A percentile compares a stretch with the other conserved stretches of the same genome.
phyloP scores from a whole-genome alignment of 2,797 vertebrate species.

The Cuniculus paca region DNA sequence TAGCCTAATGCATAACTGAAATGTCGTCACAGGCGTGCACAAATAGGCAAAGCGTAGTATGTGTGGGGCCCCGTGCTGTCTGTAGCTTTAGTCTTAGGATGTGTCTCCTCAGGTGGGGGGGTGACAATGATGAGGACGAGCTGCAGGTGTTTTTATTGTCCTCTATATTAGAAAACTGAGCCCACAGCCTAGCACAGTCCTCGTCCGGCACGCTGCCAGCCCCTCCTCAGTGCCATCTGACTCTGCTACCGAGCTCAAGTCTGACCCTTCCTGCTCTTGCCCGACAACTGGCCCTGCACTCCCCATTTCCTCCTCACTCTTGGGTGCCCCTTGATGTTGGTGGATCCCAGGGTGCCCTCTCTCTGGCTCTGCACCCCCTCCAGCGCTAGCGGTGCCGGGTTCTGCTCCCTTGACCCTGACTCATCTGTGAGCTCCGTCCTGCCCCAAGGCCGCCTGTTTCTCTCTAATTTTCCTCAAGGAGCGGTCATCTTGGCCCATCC shows the following conservation, averaged over 20 bases:
- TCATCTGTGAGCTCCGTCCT: background rate
- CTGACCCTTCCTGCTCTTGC: background rate
- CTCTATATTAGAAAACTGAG: background rate
- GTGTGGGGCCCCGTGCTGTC: background rate
- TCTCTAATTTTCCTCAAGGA: background rate
- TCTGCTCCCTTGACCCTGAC: background rate
- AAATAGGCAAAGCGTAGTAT: background rate
- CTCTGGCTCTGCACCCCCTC: background rate
- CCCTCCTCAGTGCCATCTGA: background rate
- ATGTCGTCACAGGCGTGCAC: background rate
- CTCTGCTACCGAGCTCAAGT: background rate
- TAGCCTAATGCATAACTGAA: background rate
- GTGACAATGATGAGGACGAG: background rate
- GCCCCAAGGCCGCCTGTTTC: background rate
- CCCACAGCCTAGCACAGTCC: background rate
- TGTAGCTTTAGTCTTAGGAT: background rate
- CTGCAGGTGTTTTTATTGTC: background rate
- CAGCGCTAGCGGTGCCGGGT: rapidly evolving
- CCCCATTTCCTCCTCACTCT: background rate
- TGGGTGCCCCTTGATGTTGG: rapidly evolving
- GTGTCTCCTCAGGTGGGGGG: background rate
- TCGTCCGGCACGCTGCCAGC: no score
- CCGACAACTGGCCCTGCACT: rapidly evolving
- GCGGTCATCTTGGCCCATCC: no score
- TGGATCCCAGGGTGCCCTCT: background rate